Conservation (phyloP, 2,797 vertebrate species). For the Scleropages formosus region DNA sequence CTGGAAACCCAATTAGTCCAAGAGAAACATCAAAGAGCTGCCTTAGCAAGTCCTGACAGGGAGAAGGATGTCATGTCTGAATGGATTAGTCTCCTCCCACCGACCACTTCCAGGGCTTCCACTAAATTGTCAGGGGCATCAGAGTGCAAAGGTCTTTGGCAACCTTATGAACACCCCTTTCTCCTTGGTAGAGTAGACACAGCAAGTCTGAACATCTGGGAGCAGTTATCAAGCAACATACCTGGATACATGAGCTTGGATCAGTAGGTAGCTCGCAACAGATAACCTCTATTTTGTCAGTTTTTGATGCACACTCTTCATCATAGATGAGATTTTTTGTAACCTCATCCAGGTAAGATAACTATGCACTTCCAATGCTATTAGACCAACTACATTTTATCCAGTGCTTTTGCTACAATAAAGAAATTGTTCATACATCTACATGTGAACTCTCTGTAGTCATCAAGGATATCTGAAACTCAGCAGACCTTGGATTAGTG, state of each 20-base stretch:
- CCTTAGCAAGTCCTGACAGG: slow-evolving; percentile 20
- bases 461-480: neutral
- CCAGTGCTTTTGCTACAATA: no score
- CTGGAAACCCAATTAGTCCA: slow-evolving; percentile 13
- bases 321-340: no score
- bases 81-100: slow-evolving; percentile 6
- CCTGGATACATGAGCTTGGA: neutral
- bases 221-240: neutral
- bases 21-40: slow-evolving; percentile 2
- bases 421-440: neutral
- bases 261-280: neutral
- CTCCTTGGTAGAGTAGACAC: neutral
- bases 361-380: no score
- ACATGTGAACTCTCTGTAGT: neutral
- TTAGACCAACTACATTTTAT: no score
- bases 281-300: no score
- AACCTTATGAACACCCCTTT: slow-evolving; percentile 7
- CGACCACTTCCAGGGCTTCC: slow-evolving; percentile 1
- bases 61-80: slow-evolving; percentile 12
- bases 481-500: neutral
- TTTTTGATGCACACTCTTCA: no score
- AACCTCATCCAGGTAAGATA: no score
- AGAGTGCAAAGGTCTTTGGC: slow-evolving; percentile 6
- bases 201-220: no score
- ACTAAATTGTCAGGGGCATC: slow-evolving; percentile 6